Conservation (phyloP, 2,888 invertebrate genomes). For the Gastrophysa polygoni region DNA sequence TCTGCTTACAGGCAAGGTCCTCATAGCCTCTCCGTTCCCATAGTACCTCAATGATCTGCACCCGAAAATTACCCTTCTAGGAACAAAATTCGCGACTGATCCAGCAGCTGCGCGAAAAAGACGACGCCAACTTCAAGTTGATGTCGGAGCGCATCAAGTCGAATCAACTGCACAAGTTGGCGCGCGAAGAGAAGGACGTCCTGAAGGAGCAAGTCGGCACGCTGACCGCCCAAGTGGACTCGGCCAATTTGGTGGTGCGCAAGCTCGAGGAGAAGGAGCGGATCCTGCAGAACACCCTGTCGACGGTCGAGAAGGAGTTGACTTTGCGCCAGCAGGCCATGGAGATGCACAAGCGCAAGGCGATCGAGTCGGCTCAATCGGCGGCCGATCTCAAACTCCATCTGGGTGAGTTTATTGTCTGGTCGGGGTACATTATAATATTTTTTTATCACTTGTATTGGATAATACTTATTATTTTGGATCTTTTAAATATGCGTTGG, state of each 20-base stretch:
- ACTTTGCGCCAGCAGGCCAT: constrained; percentile 92
- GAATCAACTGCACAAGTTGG: constrained; percentile 92
- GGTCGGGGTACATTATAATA: no score
- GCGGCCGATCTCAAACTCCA: constrained; percentile 96
- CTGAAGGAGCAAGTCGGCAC: constrained; percentile 76
- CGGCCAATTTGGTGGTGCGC: constrained; percentile 91
- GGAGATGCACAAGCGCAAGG: constrained; percentile 98
- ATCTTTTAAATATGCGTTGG: no score
- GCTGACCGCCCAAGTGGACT: constrained; percentile 72
- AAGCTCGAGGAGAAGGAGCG: constrained; percentile 96
- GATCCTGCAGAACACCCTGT: constrained; percentile 87
- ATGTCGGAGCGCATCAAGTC: constrained; percentile 97
- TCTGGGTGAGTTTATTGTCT: constrained; percentile 68
- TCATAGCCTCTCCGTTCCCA: no score
- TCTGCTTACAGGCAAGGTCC: no score
- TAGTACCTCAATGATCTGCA: no score
- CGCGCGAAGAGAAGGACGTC: constrained; percentile 93
- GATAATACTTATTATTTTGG: no score
- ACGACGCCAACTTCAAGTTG: constrained; percentile 97
- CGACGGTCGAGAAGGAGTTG: constrained; percentile 93
- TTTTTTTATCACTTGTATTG: no score
- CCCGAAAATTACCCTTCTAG: no score
- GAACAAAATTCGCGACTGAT: constrained; percentile 95
- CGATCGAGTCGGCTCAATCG: constrained; percentile 96
- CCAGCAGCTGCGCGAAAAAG: constrained; percentile 94